Conservation (phyloP, 2,888 invertebrate genomes). For the Eupeodes latifasciatus region DNA sequence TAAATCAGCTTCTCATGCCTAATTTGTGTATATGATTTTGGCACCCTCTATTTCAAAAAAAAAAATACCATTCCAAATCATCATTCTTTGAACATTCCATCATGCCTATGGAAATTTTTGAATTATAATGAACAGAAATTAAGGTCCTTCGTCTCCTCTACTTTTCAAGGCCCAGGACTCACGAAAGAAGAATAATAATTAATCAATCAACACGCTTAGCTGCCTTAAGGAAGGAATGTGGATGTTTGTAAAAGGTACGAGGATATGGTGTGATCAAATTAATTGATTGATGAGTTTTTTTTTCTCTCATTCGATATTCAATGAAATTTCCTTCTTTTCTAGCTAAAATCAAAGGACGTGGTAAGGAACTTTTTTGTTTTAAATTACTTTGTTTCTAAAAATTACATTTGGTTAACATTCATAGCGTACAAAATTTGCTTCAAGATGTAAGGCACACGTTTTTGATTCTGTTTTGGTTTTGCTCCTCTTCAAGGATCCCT, state of each 20-base stretch:
- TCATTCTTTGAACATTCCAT: background rate
- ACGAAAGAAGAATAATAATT: slow-evolving; percentile 3
- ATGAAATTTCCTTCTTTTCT: too few species aligned
- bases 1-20: too few species aligned
- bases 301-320: too few species aligned
- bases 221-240: background rate
- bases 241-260: too few species aligned
- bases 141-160: background rate
- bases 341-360: too few species aligned
- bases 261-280: background rate
- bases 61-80: background rate
- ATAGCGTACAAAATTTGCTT: background rate
- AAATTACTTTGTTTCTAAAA: too few species aligned
- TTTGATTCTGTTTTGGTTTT: background rate
- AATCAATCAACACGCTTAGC: background rate
- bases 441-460: background rate
- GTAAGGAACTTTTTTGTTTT: too few species aligned
- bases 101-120: background rate
- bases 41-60: too few species aligned
- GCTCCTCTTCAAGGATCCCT: background rate
- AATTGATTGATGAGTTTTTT: slow-evolving; percentile 2
- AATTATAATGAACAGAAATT: too few species aligned
- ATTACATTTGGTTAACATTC: too few species aligned
- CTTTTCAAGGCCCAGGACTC: background rate
- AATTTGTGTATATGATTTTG: too few species aligned